Evolutionary conservation across 2,113 vertebrate species (phyloP), one percentile per base, ranked within the genome.

Genomic region (Columba janthina): DNA sequence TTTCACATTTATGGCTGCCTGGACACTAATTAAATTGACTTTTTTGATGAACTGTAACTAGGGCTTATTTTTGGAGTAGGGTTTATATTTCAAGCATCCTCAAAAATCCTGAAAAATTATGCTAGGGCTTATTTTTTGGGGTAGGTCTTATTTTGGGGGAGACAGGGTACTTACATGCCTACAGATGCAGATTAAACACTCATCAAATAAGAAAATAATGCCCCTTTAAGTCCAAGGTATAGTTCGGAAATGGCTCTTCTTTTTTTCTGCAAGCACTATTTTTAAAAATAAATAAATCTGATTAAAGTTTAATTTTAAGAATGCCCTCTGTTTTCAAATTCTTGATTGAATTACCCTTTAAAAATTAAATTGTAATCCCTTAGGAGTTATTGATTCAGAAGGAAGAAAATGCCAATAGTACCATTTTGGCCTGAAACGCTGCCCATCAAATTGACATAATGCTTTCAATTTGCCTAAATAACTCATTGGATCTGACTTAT

Each of bases 301-400:
- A 92, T 96, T 96, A 96, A 92, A 93, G 57, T 84, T 95, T 91
- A 91, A 95, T 96, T 95, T 95, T 88, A 79, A 95, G 88, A 96
- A 88, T 87, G 91, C 34, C 85, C 62, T 73, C 58, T 54, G 70
- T 96, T 97, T 96, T 88, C 79, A 89, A 92, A 94, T 64, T 76
- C 94, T 87, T 94, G 89, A 97, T 96, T 92, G 82, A 97, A 97
- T 96, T 95, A 93, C 85, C 96, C 95, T 97, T 97, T 96, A 84
- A 91, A 90, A 97, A 96, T 94, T 94, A 92, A 94, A 97, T 95
- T 95, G 94, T 42, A 90, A 94, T 93, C 93, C 82, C 96, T 87
- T 78, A 96, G 95, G 66, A 96, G 90, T 75, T 96, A 96, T 97
- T 60, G 89, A 94, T 96, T 93, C 76, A 20, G 25, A 90, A 60